These are phyloP conservation scores for Pyrgus malvae DNA, from an alignment of 2,888 invertebrate genomes.

Conservation along the genomic window DNA sequence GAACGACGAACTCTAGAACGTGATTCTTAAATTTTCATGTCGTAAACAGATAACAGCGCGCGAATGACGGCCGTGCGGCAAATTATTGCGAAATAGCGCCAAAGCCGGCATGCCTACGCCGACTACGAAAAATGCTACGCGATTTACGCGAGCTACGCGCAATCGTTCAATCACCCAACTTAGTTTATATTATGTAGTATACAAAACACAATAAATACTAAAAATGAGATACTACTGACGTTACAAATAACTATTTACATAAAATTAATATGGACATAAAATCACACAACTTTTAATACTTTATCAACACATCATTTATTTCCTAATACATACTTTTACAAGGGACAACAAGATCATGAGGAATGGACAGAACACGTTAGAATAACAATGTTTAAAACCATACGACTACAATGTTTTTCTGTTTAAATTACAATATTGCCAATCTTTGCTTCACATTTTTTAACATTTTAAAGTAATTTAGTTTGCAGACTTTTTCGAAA, in stretches of 20 bases:
- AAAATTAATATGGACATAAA: not conserved
- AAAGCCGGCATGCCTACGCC: constrained; percentile 42
- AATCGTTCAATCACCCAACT: not conserved
- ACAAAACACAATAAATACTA: not conserved
- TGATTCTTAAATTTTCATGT: constrained; percentile 27
- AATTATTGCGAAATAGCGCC: constrained; percentile 41
- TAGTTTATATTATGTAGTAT: not conserved
- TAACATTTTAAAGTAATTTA: too few species aligned
- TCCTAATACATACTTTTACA: constrained; percentile 16
- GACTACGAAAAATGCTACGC: constrained; percentile 20
- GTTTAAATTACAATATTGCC: too few species aligned
- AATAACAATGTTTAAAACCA: not conserved
- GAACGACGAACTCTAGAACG: constrained; percentile 11
- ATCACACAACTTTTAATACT: constrained; percentile 13
- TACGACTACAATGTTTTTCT: not conserved
- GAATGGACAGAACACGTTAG: constrained; percentile 10
- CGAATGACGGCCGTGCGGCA: constrained; percentile 26
- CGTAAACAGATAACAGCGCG: constrained; percentile 25
- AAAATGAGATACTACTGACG: not conserved
- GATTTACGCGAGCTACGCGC: constrained; percentile 49
- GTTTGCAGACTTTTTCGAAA: too few species aligned
- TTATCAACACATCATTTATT: constrained; percentile 21
- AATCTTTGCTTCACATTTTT: too few species aligned
- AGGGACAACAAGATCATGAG: constrained; percentile 5
- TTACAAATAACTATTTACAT: not conserved